Base-by-base conservation (phyloP, 2,797 vertebrate species). In the Melanotaenia boesemani region DNA sequence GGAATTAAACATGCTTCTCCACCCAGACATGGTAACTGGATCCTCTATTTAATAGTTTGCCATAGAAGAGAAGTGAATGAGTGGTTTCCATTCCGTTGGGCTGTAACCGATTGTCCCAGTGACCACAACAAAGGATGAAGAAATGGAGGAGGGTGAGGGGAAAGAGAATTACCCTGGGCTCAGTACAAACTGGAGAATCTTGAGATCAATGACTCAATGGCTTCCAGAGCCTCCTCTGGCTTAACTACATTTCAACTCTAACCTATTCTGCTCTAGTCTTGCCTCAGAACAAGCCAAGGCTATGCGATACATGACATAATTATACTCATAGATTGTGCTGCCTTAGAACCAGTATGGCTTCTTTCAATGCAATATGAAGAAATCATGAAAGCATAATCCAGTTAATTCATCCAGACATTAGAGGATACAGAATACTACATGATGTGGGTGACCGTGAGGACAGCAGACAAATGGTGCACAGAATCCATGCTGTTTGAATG, bases 21-120 rank as follows among this genome's bases (percentile, higher is more conserved):
- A 87, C 76, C 66, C 86, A 80, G 86, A 85, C 83, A 83, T 75
- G 82, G 92, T 88, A 93, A 94, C 90, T 59, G 80, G 90, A 94
- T 94, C 89, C 84, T 87, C 83, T 91, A 83, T 93, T 93, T 90
- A 93, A 93, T 91, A 89, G 88, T 90, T 87, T 87, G 86, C 88
- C 80, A 75, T 81, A 86, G 92, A 88, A 84, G 57, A 73, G 88
- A 86, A 89, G 83, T 70, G 85, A 85, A 85, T 87, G 86, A 90
- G 87, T 87, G 91, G 90, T 92, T 93, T 92, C 82, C 91, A 94
- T 93, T 92, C 83, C 73, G 67, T 68, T 87, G 87, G 89, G 87
- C 92, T 93, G 92, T 87, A 90, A 92, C 87, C 81, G 88, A 93
- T 92, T 93, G 93, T 93, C 92, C 91, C 89, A 80, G 86, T 70